A percentile compares a stretch with the other conserved stretches of the same genome.
These are phyloP conservation scores for Ephydatia muelleri DNA, from an alignment of 37 sponge, comb jelly and placozoan species.

Conservation along the genomic window DNA sequence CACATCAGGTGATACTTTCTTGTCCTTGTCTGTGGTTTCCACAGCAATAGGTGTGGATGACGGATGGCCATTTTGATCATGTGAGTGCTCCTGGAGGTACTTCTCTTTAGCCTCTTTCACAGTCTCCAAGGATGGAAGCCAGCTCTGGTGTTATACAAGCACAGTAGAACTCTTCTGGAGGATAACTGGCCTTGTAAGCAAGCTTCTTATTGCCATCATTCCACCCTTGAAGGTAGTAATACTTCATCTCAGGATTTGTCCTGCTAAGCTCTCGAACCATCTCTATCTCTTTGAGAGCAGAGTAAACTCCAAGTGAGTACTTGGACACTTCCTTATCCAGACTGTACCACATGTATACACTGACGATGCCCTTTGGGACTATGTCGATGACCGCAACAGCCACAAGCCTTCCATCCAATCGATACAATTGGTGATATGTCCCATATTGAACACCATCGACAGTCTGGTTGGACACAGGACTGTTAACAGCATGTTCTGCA, in stretches of 20 bases:
- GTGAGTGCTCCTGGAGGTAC: slow-evolving; percentile 1
- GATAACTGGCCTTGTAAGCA: slow-evolving; percentile 86
- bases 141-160: slow-evolving; percentile 66
- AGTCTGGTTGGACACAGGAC: slow-evolving; percentile 53
- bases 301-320: slow-evolving; percentile 90
- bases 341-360: slow-evolving; percentile 93
- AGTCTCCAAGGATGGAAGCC: slow-evolving; percentile 62
- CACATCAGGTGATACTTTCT: not conserved
- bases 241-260: slow-evolving; percentile 58
- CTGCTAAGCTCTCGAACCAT: slow-evolving; percentile 51
- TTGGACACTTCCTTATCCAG: slow-evolving; percentile 73
- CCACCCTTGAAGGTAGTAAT: slow-evolving; percentile 94
- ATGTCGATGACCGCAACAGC: slow-evolving; percentile 91
- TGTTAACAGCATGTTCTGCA: slow-evolving; percentile 82
- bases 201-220: slow-evolving; percentile 82
- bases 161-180: slow-evolving; percentile 84
- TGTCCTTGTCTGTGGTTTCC: slow-evolving; percentile 3
- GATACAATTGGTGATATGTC: slow-evolving; percentile 87
- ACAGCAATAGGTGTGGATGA: not conserved
- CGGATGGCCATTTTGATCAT: not conserved
- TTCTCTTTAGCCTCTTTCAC: slow-evolving; percentile 39
- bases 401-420: slow-evolving; percentile 81
- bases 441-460: slow-evolving; percentile 76
- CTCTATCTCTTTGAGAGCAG: slow-evolving; percentile 90
- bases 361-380: slow-evolving; percentile 84